A percentile compares a stretch with the other conserved stretches of the same genome.
Conservation (phyloP, 1,140 invertebrate species). For the Tribolium madens region DNA sequence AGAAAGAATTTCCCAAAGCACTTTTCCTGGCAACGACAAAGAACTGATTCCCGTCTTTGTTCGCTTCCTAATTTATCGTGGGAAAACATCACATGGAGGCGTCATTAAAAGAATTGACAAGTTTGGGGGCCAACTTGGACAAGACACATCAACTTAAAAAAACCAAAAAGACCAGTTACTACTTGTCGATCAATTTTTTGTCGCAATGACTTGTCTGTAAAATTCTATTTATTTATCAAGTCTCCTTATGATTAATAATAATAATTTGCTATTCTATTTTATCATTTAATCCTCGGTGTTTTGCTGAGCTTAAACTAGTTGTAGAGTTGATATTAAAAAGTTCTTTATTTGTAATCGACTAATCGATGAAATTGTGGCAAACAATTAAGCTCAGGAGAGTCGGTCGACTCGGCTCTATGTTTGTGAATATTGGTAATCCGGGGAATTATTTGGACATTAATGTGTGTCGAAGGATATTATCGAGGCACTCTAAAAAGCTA, state of each 20-base stretch:
- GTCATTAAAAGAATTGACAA: background rate
- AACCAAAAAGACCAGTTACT: too few relatives aligned
- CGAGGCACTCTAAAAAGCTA: conserved; percentile 27
- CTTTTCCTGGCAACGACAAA: background rate
- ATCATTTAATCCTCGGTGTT: too few relatives aligned
- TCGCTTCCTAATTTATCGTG: background rate
- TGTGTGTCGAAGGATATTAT: conserved; percentile 22
- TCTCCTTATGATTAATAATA: too few relatives aligned
- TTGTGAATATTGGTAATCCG: conserved; percentile 11
- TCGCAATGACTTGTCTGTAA: too few relatives aligned
- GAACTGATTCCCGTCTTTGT: background rate
- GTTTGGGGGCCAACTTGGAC: background rate
- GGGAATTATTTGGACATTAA: conserved; percentile 18
- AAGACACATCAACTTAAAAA: too few relatives aligned
- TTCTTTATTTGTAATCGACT: background rate
- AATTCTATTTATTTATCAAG: too few relatives aligned
- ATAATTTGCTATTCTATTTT: too few relatives aligned
- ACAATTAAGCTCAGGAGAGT: background rate
- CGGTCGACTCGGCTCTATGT: background rate
- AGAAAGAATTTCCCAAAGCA: background rate
- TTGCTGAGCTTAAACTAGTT: too few relatives aligned
- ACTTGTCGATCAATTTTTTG: too few relatives aligned
- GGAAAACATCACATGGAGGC: background rate
- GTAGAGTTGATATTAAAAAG: too few relatives aligned
- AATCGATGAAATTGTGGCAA: background rate